Evolutionary conservation across 1,140 invertebrate species (phyloP).

Genomic region (Drosophila rhopaloa): DNA sequence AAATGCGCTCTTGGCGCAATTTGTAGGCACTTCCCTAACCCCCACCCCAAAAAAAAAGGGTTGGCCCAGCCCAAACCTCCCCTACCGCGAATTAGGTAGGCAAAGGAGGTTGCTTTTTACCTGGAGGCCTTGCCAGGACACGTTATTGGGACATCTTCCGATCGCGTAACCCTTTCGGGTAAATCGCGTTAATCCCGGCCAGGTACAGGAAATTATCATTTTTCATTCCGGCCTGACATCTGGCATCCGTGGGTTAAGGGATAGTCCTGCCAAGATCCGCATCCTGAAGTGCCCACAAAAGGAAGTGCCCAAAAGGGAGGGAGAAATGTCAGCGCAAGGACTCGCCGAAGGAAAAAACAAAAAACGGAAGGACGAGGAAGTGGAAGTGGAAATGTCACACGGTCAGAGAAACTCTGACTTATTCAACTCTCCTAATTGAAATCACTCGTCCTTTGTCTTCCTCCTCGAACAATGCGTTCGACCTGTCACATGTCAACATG

Average conservation of each 20-base stretch:
- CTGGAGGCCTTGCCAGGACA: constrained; percentile 39
- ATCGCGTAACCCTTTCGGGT: constrained; percentile 69
- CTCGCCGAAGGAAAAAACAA: constrained; percentile 26
- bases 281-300: constrained; percentile 70
- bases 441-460: constrained; percentile 47
- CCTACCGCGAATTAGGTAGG: background rate
- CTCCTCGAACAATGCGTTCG: constrained; percentile 55
- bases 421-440: constrained; percentile 50
- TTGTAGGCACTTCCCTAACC: constrained; percentile 39
- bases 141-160: constrained; percentile 61
- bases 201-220: constrained; percentile 73
- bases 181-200: constrained; percentile 73
- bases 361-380: constrained; percentile 6
- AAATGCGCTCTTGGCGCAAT: constrained; percentile 28
- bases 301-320: constrained; percentile 31
- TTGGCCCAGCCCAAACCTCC: background rate
- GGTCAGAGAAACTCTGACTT: constrained; percentile 45
- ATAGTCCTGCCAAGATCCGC: constrained; percentile 31
- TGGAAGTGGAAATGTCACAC: constrained; percentile 70
- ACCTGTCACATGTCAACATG: constrained; percentile 75
- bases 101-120: constrained; percentile 33
- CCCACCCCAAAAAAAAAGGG: constrained; percentile 1
- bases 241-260: constrained; percentile 35
- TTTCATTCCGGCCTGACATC: constrained; percentile 69
- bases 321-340: constrained; percentile 44